Evolutionary conservation across 2,888 invertebrate species (phyloP), one percentile per base, ranked within the genome.

Genomic region (Anaspis maculata): DNA sequence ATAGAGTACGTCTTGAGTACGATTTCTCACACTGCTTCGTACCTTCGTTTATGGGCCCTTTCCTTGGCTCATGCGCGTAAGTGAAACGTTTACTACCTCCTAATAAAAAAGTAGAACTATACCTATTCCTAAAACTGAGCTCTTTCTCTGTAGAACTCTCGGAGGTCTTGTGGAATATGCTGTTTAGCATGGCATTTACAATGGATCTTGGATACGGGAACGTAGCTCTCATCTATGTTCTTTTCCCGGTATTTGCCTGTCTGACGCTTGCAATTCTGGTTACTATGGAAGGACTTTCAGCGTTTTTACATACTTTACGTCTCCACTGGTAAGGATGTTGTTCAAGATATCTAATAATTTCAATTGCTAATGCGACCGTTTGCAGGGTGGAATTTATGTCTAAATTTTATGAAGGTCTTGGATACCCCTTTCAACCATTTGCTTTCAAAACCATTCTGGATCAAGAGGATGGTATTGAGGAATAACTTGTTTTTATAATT

Each of bases 1-100:
- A 94, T 96, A 41, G 96, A 96, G 69, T 96, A 90, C 57, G 89
- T 92, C 43, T 76, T 96, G 42, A 92, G 94, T 54, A 94, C 92
- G 38, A 83, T 97, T 46, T 95, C 95, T 0, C 94, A 96, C 61
- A 96, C 96, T 0, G 96, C 96, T 1, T 95, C 94, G 0, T 96
- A 96, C 62, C 76, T 96, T 23, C 86, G 96, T 54, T 72, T 96
- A 42, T 96, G 96, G 96, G 96, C 96, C 6, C 68, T 96, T 50
- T 94, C 94, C 27, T 72, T 96, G 39, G 96, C 96, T 50, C 96
- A 96, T 68, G 87, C 90, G 40, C 90, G 90, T 89, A 72, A 73
- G 80, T 77, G 29, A 15, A 4, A 1, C n/a, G n/a, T 6, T 19
- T 19, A 19, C 19, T 5, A 19, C 9, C n/a, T n/a, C n/a, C n/a